Conservation (phyloP, 2,113 vertebrate species). For the Oncorhynchus gorbuscha region DNA sequence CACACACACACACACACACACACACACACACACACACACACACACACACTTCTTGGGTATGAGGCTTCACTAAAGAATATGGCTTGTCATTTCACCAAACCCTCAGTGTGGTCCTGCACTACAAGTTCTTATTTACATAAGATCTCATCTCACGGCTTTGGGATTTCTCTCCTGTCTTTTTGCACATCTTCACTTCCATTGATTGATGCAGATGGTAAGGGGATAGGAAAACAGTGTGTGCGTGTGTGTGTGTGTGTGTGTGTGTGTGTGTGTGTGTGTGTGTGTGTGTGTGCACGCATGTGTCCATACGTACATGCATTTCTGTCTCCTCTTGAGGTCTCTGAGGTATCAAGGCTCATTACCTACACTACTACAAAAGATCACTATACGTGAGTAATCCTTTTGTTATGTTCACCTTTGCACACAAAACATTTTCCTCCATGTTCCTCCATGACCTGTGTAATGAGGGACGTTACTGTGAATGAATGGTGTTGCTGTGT, state of each 20-base stretch:
- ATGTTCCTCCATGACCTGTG: neutral
- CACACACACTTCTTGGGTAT: neutral
- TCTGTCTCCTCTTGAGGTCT: neutral
- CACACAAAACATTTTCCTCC: neutral
- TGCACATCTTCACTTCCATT: no score
- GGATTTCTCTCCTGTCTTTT: no score
- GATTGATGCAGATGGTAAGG: no score
- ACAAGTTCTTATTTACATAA: no score
- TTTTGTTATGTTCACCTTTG: neutral
- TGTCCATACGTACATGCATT: neutral
- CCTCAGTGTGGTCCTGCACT: no score
- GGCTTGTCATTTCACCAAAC: no score
- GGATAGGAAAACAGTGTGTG: constrained; percentile 14
- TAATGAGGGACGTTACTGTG: neutral
- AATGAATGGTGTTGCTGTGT: neutral
- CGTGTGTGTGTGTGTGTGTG: neutral
- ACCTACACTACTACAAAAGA: no score
- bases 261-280: neutral
- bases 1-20: constrained; percentile 4
- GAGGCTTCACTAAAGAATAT: no score
- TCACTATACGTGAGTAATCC: neutral
- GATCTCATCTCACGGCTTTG: no score
- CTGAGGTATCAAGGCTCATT: no score
- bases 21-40: neutral
- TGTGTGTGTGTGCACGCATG: neutral